A percentile compares a stretch with the other conserved stretches of the same genome.
phyloP scores from a whole-genome alignment of 2,888 invertebrate genomes.

The Lithophane ornitopus region DNA sequence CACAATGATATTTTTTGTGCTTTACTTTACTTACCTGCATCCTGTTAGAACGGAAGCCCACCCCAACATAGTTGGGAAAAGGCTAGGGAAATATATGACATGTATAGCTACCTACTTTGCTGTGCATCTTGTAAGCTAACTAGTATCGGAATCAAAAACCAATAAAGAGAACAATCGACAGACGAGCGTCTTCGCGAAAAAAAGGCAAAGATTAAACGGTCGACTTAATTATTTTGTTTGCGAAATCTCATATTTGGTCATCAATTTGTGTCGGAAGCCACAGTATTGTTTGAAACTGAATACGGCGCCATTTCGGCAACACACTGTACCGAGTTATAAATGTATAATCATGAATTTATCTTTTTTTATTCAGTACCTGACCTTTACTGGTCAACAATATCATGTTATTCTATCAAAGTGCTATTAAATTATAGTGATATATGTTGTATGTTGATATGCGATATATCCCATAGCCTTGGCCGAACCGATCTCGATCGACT shows the following conservation, averaged over 20 bases:
- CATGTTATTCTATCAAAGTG: not conserved
- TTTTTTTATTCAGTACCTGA: not conserved
- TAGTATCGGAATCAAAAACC: no score
- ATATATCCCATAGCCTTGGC: not conserved
- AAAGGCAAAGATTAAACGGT: not conserved
- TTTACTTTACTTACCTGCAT: not conserved
- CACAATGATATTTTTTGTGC: not conserved
- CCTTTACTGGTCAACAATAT: not conserved
- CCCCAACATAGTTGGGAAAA: no score
- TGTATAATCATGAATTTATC: no score
- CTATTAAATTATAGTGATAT: constrained; percentile 15
- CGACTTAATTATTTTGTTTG: not conserved
- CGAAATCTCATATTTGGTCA: not conserved
- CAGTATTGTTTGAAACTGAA: not conserved
- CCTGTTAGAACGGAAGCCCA: no score
- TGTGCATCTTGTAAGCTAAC: no score
- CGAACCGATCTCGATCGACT: not conserved
- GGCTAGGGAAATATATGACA: no score
- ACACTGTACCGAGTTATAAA: not conserved
- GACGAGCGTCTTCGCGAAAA: not conserved
- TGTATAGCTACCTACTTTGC: not conserved
- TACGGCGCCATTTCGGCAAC: not conserved
- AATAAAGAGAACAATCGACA: not conserved
- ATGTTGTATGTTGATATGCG: not conserved
- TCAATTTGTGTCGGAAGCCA: not conserved